Base-by-base conservation (phyloP, 2,888 invertebrate species). In the Drosophila sordidula region DNA sequence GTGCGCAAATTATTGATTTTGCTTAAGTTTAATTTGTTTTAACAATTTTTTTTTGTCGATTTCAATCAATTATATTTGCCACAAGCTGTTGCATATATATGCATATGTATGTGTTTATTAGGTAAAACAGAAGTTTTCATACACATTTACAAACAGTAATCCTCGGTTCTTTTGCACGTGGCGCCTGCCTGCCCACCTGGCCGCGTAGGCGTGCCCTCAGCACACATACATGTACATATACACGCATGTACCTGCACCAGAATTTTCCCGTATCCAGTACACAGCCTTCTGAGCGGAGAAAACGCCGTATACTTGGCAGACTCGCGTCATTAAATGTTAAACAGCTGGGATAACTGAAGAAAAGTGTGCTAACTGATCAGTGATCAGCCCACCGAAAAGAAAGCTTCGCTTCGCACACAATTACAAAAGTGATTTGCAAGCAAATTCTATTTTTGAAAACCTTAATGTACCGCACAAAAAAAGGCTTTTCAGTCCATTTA, bases 1-100 rank as follows among this genome's bases (percentile, higher is more conserved):
- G 88, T 87, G 70, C 34, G 69, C 29, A 50, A 47, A 56, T 32
- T 78, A 75, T 77, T 75, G 74, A 73, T 78, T 75, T 73, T 55
- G 32, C 32, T 61, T 39, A 36, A 42, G 6, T 1, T 22, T 2
- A 6, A 18, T 9, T 22, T 1, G 8, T 36, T 42, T 16, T 46
- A 46, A 41, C 18, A 9, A 6, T 14, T 18, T 18, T 46, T 41
- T 9, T 16, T 8, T 36, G 12, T 44, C 26, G 12, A 47, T 65
- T 62, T 42, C 6, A 39, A 14, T 56, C 34, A 26, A 42, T 51
- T 50, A 8, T 18, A 32, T 42, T 42, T 65, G 55, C 55, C 57
- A 58, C 74, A 75, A 74, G 78, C 78, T 78, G 78, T 78, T 75
- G 78, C 78, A 74, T 16, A 32, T 16, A 55, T 51, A 25, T 22